phyloP scores from a whole-genome alignment of 2,888 invertebrate species.

The Notocelia uddmanniana region DNA sequence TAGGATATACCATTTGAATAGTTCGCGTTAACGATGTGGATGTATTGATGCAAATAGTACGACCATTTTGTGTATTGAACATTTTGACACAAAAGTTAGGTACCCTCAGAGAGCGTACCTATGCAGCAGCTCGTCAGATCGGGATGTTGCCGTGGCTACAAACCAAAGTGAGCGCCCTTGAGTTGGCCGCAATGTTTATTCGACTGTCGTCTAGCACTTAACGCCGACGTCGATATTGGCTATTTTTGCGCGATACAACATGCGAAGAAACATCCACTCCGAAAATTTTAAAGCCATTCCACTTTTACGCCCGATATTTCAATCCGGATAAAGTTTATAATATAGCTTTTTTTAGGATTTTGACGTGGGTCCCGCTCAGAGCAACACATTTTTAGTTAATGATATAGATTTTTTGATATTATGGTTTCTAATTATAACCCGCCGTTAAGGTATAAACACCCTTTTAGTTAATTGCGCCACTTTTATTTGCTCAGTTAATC shows the following conservation, averaged over 20 bases:
- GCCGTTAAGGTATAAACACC: not conserved
- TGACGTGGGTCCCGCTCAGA: not conserved
- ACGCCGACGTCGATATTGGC: constrained; percentile 77
- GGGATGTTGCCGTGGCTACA: constrained; percentile 65
- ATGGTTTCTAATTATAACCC: not conserved
- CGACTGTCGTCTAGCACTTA: constrained; percentile 84
- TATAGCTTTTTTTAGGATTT: not conserved
- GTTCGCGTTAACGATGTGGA: constrained; percentile 13
- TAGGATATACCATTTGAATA: not conserved
- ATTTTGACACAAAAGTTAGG: too few species aligned
- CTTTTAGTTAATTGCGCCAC: constrained; percentile 2
- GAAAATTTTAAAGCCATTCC: constrained; percentile 57
- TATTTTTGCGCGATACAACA: constrained; percentile 77
- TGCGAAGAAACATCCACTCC: constrained; percentile 62
- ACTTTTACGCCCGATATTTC: constrained; percentile 50
- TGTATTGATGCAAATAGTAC: constrained; percentile 1
- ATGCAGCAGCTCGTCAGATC: constrained; percentile 52
- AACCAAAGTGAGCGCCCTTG: constrained; percentile 74
- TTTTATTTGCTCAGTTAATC: constrained; percentile 22
- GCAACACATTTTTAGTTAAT: too few species aligned
- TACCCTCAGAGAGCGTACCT: too few species aligned
- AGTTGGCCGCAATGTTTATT: constrained; percentile 75
- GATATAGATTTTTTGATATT: not conserved
- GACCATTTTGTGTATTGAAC: not conserved
- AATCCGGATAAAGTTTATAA: constrained; percentile 14